Evolutionary conservation across 2,797 vertebrate genomes (phyloP), one percentile per base, ranked within the genome.

Genomic region (Hydrolagus colliei): DNA sequence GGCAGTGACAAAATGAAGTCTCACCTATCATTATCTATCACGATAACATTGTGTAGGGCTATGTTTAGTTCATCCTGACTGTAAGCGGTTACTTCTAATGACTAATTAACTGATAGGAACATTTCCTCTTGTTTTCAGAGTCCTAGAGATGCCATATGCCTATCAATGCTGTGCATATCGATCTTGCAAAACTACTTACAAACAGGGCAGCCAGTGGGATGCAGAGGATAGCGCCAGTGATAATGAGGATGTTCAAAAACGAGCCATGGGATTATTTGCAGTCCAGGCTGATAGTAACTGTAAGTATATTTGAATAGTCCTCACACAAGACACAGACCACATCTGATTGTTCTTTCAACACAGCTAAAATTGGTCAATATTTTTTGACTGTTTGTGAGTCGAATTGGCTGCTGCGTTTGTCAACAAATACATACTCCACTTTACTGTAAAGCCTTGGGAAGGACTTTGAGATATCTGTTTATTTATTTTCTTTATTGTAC

Each of bases 141-240:
- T 97, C 86, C 93, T 99, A 3, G 97, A 99, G 91, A 97, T 97
- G 89, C 97, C 97, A 0, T 96, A 96, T 0, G 96, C 97, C 87
- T 99, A 99, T 91, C 97, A 99, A 92, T 98, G 97, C 91, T 99
- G 97, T 27, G 93, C 96, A 67, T 99, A 97, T 0, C 94, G 95
- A 2, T 91, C 93, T 86, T 98, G 97, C 87, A 92, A 92, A 67
- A 86, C 88, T 87, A 91, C 92, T 91, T 95, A 96, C 92, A 95
- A 95, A 89, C 86, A 91, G 13, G 87, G 89, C 1, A 90, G 88
- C 89, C 96, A 95, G 62, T 95, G 95, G 96, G 95, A 96, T 72
- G 88, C 90, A 0, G 95, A 96, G 87, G 92, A 92, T n/a, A 63
- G 86, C 22, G 93, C 90, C 88, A 93, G 89, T 72, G 92, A 93